phyloP scores from a whole-genome alignment of 2,113 vertebrate genomes.

The Edolisoma coerulescens region DNA sequence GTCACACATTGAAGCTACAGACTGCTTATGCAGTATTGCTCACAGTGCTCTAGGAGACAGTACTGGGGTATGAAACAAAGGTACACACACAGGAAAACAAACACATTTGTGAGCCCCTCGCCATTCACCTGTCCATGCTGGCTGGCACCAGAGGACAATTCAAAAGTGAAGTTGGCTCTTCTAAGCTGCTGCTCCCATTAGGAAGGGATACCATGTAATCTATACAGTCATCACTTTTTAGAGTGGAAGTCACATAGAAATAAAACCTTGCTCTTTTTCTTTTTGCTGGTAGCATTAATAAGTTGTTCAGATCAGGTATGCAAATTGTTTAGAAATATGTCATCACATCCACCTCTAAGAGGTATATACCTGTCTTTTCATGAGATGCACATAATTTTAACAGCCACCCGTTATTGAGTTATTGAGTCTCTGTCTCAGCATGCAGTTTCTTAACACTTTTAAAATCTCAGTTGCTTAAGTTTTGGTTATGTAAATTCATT shows the following conservation, averaged over 20 bases:
- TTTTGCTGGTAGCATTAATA: not conserved
- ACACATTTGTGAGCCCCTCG: accelerated
- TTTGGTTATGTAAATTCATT: not conserved
- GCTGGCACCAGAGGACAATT: not conserved
- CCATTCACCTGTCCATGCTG: not conserved
- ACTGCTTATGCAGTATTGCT: accelerated
- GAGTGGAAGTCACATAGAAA: not conserved
- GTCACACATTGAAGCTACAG: accelerated
- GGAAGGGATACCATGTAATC: not conserved
- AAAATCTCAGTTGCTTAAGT: constrained; percentile 17
- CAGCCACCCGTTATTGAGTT: not conserved
- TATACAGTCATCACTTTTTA: not conserved
- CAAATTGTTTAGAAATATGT: not conserved
- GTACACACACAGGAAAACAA: not conserved
- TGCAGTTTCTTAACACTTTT: not conserved
- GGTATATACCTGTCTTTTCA: not conserved
- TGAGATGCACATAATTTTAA: not conserved
- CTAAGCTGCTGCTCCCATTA: not conserved
- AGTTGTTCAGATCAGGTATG: not conserved
- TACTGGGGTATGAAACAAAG: not conserved
- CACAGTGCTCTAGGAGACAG: not conserved
- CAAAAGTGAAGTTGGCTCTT: not conserved
- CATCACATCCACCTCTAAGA: not conserved
- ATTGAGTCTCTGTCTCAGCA: not conserved
- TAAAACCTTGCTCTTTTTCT: not conserved